Evolutionary conservation across 1,140 invertebrate genomes (phyloP).

Genomic region (Megalopta genalis): DNA sequence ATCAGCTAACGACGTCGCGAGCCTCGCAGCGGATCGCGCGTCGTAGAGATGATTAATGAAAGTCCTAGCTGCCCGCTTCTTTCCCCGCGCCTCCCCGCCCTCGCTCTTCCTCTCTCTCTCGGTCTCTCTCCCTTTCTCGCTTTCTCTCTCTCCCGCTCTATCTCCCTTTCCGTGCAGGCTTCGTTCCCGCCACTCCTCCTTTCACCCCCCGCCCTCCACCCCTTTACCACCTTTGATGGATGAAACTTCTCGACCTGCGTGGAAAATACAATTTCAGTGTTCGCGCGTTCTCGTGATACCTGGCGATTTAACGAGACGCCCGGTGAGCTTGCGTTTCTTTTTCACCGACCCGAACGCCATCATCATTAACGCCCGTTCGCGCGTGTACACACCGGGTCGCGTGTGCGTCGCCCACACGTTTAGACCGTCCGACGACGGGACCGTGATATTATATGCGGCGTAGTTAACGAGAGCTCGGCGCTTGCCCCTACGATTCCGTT

Average conservation of each 20-base stretch:
- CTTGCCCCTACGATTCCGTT: slow-evolving; percentile 36
- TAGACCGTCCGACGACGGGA: slow-evolving; percentile 9
- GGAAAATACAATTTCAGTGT: slow-evolving; percentile 46
- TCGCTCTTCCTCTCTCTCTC: not conserved
- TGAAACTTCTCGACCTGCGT: slow-evolving; percentile 45
- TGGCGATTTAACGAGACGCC: slow-evolving; percentile 45
- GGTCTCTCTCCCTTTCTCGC: too few species aligned
- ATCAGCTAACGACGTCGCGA: slow-evolving; percentile 46
- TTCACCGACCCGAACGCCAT: slow-evolving; percentile 2
- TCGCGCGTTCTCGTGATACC: slow-evolving; percentile 32
- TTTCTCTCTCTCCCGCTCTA: not conserved
- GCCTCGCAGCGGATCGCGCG: not conserved
- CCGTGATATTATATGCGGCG: slow-evolving; percentile 33
- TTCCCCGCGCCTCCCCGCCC: not conserved
- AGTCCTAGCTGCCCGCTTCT: not conserved
- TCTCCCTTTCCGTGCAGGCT: not conserved
- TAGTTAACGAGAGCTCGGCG: slow-evolving; percentile 45
- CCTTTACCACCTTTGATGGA: slow-evolving; percentile 37
- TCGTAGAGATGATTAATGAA: slow-evolving; percentile 58
- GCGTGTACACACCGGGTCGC: slow-evolving; percentile 12
- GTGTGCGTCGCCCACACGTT: slow-evolving; percentile 14
- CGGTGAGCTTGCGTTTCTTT: slow-evolving; percentile 33
- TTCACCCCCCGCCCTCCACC: too few species aligned
- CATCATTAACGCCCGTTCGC: slow-evolving; percentile 43
- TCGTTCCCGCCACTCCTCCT: not conserved